Evolutionary conservation across 2,888 invertebrate species (phyloP), one percentile per base, ranked within the genome.

Genomic region (Lasioglossum figueresi): DNA sequence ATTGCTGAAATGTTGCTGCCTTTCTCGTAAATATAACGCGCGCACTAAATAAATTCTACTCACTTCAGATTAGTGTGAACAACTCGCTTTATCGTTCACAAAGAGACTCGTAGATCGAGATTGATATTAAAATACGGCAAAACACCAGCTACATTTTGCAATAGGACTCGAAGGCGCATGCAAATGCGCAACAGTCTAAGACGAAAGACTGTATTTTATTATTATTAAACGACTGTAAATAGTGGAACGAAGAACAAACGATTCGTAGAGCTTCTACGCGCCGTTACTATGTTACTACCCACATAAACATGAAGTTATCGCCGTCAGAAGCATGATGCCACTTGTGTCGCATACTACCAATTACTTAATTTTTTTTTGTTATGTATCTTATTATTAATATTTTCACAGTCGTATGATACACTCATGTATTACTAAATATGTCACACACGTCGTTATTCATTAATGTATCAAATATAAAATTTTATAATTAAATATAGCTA

Each of bases 1-100:
- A 88, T 80, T 75, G 73, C 63, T 43, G 56, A 82, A 75, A 83
- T 71, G 76, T 31, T 40, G 34, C 12, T 76, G 45, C 66, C 70
- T 78, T 79, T 27, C 80, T 73, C 66, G 68, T 71, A 63, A 52
- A 83, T 84, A 83, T 73, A 76, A 48, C 76, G 31, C 85, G 79
- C 76, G 77, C 74, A 85, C 76, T 80, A 79, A 66, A 87, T 82
- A 68, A 88, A 86, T 71, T 75, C 68, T 52, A 76, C 88, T 88
- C 75, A 86, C 84, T 88, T 88, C 86, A 84, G 66, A 78, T 72
- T 31, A 76, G 40, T 78, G 31, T 48, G 75, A 45, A 56, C 43
- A 76, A 85, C 68, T 71, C 52, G 40, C 59, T 70, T 72, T 63
- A 76, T 70, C 71, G 37, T 56, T 79, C 63, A 80, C 71, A 71